phyloP scores from a whole-genome alignment of 2,888 invertebrate species.

The Hyalella azteca region DNA sequence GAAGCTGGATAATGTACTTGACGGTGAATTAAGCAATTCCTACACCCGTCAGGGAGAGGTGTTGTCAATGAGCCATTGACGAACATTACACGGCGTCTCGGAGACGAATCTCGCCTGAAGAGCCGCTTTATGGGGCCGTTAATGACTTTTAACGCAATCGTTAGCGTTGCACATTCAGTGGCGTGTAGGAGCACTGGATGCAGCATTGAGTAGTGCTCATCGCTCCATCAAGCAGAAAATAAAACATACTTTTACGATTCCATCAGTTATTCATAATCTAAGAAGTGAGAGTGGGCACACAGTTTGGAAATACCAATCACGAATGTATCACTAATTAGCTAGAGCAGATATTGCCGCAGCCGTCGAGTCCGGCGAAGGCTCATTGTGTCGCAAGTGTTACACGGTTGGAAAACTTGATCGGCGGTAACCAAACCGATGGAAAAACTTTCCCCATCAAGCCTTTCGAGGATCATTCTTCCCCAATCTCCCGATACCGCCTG shows the following conservation, averaged over 20 bases:
- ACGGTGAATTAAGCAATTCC: background rate
- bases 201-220: no score
- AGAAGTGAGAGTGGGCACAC: no score
- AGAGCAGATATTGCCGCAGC: background rate
- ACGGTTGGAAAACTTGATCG: background rate
- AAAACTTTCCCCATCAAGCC: constrained; percentile 34
- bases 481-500: constrained; percentile 14
- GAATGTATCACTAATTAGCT: no score
- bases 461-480: constrained; percentile 27
- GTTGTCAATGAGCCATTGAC: background rate
- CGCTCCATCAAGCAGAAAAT: no score
- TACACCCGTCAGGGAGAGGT: background rate
- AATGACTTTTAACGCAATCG: no score
- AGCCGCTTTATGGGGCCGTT: background rate
- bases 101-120: background rate
- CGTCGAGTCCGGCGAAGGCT: no score
- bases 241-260: no score
- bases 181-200: no score
- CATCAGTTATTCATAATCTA: no score
- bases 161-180: no score
- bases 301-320: no score
- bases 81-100: background rate
- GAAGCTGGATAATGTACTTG: background rate
- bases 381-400: background rate
- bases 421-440: constrained; percentile 17